These are phyloP conservation scores for Nixonia krombeini DNA, from an alignment of 1,140 invertebrate genomes.

Conservation along the genomic window DNA sequence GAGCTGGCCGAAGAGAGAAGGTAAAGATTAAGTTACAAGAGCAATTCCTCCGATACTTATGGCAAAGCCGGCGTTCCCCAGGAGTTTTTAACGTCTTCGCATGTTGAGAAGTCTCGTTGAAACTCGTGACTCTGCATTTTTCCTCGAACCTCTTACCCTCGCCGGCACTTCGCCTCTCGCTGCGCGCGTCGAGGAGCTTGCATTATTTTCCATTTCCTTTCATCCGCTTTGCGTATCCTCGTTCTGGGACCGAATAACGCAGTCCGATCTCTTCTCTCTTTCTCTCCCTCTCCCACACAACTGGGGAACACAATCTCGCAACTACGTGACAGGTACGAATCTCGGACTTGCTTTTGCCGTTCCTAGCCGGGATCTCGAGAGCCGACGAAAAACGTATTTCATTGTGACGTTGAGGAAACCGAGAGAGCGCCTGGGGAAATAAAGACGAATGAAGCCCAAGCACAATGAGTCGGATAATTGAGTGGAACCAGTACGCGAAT, in stretches of 20 bases:
- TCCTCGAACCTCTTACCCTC: no score
- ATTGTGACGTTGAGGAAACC: slow-evolving; percentile 21
- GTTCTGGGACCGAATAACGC: background rate
- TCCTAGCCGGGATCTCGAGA: slow-evolving; percentile 6
- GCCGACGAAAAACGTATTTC: slow-evolving; percentile 31
- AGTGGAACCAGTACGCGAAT: slow-evolving; percentile 31
- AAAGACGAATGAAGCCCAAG: slow-evolving; percentile 28
- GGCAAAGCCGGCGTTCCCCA: no score
- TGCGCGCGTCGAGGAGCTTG: slow-evolving; percentile 30
- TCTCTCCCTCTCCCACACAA: background rate
- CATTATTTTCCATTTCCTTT: slow-evolving; percentile 62
- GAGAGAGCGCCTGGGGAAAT: slow-evolving; percentile 24
- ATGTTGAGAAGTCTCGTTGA: slow-evolving; percentile 54
- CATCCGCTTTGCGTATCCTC: slow-evolving; percentile 28
- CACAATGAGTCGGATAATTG: slow-evolving; percentile 26
- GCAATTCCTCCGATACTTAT: slow-evolving; percentile 38
- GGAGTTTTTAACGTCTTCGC: slow-evolving; percentile 57
- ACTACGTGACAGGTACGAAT: slow-evolving; percentile 25
- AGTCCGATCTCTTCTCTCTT: slow-evolving; percentile 1
- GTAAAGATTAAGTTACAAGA: slow-evolving; percentile 30
- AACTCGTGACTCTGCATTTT: slow-evolving; percentile 56
- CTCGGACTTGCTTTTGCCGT: slow-evolving; percentile 3
- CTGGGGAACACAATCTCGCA: background rate
- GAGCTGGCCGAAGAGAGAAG: background rate
- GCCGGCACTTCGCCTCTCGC: slow-evolving; percentile 2